These are phyloP conservation scores for Smittia sp. DNA, from an alignment of 2,888 invertebrate species.

Conservation along the genomic window DNA sequence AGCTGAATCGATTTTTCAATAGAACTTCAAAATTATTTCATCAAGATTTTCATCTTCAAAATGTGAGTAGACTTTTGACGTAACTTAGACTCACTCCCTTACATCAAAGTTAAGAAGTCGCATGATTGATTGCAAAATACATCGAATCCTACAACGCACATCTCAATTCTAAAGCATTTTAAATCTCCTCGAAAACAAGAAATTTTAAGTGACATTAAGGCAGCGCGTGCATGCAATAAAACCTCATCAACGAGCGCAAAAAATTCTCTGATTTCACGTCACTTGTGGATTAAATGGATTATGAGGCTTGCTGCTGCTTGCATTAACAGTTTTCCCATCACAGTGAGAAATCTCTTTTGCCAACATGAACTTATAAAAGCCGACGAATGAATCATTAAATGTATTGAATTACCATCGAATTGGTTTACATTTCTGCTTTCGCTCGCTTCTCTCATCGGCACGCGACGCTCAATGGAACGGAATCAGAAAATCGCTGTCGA, in stretches of 20 bases:
- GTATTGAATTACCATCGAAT: constrained; percentile 36
- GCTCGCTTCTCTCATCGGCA: constrained; percentile 26
- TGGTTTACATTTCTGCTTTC: constrained; percentile 20
- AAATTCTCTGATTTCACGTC: constrained; percentile 11
- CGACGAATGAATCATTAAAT: constrained; percentile 40
- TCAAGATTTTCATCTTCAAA: no score
- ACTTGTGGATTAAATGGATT: constrained; percentile 36
- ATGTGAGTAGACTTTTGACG: no score
- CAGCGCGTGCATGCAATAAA: constrained; percentile 32
- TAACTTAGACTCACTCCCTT: no score
- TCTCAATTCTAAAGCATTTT: not conserved
- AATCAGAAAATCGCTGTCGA: not conserved
- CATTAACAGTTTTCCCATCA: not conserved
- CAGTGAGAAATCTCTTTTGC: constrained; percentile 33
- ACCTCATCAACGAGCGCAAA: constrained; percentile 15
- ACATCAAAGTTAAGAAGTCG: no score
- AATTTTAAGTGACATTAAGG: constrained; percentile 10
- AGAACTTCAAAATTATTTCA: no score
- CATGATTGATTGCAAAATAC: not conserved
- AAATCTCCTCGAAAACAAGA: not conserved
- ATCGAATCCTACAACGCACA: not conserved
- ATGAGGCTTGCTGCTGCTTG: constrained; percentile 22
- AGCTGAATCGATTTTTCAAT: no score
- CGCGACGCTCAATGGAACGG: constrained; percentile 19
- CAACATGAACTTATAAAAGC: constrained; percentile 25